phyloP scores from a whole-genome alignment of 2,888 invertebrate genomes.

The Clostera curtula region DNA sequence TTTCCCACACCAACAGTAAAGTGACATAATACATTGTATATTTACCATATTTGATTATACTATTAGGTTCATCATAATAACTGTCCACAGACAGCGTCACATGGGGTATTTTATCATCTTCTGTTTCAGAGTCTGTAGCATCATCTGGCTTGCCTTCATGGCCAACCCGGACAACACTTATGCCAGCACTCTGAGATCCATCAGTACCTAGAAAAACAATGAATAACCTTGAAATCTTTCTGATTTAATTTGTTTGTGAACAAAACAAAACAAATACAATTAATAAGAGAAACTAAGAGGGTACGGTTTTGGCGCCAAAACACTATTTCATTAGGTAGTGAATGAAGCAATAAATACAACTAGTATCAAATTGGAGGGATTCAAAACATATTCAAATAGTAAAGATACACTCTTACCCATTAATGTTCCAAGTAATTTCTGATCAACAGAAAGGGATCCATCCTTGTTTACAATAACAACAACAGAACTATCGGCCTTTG shows the following conservation, averaged over 20 bases:
- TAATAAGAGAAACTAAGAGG: too few relatives aligned
- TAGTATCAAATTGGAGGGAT: not conserved
- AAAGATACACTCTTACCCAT: conserved; percentile 77
- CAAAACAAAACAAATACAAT: too few relatives aligned
- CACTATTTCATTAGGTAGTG: not conserved
- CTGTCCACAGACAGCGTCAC: conserved; percentile 79
- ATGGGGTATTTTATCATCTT: conserved; percentile 77
- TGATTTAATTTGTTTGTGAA: too few relatives aligned
- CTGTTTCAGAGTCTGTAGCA: conserved; percentile 73
- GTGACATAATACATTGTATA: conserved; percentile 1
- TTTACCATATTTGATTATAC: conserved; percentile 70
- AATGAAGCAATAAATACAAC: not conserved
- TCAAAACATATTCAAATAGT: not conserved
- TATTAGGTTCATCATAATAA: conserved; percentile 75
- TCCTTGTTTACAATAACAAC: conserved; percentile 91
- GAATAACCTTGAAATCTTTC: too few relatives aligned
- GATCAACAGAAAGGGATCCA: conserved; percentile 88
- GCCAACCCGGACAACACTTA: conserved; percentile 77
- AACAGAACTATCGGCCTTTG: conserved; percentile 80
- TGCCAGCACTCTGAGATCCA: conserved; percentile 74
- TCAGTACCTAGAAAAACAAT: conserved; percentile 45
- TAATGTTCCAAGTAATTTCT: conserved; percentile 84
- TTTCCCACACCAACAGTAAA: too few relatives aligned
- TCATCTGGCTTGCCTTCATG: conserved; percentile 70
- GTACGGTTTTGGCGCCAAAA: conserved; percentile 27